Base-by-base conservation (phyloP, 1,140 invertebrate genomes). In the Drosophila mayri region DNA sequence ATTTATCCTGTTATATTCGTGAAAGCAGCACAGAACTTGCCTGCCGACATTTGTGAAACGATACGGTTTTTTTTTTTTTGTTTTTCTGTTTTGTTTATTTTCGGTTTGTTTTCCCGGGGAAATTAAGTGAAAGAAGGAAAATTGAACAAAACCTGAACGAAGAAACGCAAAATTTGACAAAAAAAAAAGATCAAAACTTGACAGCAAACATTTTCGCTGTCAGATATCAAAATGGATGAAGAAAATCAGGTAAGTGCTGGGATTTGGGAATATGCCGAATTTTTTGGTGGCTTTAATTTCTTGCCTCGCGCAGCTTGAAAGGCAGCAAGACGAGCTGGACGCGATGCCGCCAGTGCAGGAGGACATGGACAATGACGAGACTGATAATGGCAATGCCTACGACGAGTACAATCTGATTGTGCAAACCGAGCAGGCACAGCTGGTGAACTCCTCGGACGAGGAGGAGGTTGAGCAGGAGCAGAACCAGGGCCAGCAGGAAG, bases 301-400 rank as follows among this genome's bases (percentile, higher is more conserved):
- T 28, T 20, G 32, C 35, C 20, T 28, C n/a, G 32, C 14, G 20
- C 61, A 68, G 61, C 16, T 49, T 28, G 35, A 64, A 11, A 32
- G 12, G 1, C 41, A 64, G 25, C 35, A 67, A 35, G 30, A 63
- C 4, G 58, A 63, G 35, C 43, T 47, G 25, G 65, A 41, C 37
- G 44, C 41, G 16, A 65, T 49, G 65, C 44, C 44, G 60, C 44
- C 61, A 12, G 44, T 4, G 0, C 28, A 65, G 18, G 43, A 25
- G 25, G 25, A 25, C 25, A 25, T 25, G 25, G 25, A 49, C 1
- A 10, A 30, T 0, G 47, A 41, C 5, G 35, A 22, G 0, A 58
- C 60, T 1, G 35, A 44, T 0, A 37, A 63, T 1, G 57, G 16
- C 0, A 30, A 49, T 1, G 9, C 28, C 1, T 22, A 37, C 2